Evolutionary conservation across 2,888 invertebrate genomes (phyloP), one percentile per base, ranked within the genome.

Genomic region (Apeira syringaria): DNA sequence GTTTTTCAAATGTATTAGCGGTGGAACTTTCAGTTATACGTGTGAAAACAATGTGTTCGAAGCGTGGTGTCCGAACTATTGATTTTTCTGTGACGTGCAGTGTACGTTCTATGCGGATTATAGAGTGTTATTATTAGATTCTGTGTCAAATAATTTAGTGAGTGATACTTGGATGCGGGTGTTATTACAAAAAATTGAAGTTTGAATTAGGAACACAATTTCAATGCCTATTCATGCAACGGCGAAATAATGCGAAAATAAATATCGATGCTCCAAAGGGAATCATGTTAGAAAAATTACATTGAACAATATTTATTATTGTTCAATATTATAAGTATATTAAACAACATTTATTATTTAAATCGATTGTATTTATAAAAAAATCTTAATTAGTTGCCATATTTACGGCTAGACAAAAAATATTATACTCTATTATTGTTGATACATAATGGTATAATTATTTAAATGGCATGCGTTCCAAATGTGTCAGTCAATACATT

Each of bases 51-150:
- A 70, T 68, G 74, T 65, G 52, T 57, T 45, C 50, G 5, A 44
- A 51, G 56, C 56, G 50, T 56, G 56, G 41, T 47, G 45, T 24
- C 18, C 32, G 15, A 42, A 40, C 64, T 88, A 88, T 88, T 74
- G 87, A 88, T 88, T 88, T 88, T 87, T 64, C 53, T 43, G 72
- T 82, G 83, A 84, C 85, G 79, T 83, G 63, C 67, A 64, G 63
- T 53, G 40, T 58, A 24, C 25, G 62, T 75, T 68, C 63, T 63
- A 76, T 83, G 82, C 81, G 80, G 84, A 75, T 65, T 68, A 54
- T 56, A 66, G 77, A 82, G 78, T 82, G 78, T 77, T 82, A 75
- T 80, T 80, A 75, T 70, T 75, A 74, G 64, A 66, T 59, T 66
- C 69, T 69, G 68, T 63, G 59, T 43, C 43, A 49, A 61, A 63